Evolutionary conservation across 2,888 invertebrate species (phyloP).

Genomic region (Dasysyrphus tricinctus): DNA sequence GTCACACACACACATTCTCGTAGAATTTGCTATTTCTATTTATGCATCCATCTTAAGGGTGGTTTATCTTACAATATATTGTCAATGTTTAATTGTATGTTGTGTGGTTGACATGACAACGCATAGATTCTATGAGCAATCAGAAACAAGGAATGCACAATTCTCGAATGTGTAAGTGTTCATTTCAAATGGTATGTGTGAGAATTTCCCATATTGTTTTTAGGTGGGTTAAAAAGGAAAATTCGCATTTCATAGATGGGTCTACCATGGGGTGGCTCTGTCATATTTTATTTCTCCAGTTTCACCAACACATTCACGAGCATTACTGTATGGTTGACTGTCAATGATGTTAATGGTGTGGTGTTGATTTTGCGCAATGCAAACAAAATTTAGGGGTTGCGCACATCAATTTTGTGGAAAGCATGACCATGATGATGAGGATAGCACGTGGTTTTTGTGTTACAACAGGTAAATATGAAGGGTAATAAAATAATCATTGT

Average conservation of each 20-base stretch:
- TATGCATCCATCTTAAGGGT: conserved; percentile 60
- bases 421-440: conserved; percentile 40
- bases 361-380: conserved; percentile 60
- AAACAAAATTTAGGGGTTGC: conserved; percentile 41
- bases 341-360: neutral
- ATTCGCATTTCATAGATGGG: conserved; percentile 24
- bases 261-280: conserved; percentile 36
- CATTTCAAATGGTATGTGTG: conserved; percentile 1
- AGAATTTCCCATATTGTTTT: conserved; percentile 20
- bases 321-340: neutral
- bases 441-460: conserved; percentile 67
- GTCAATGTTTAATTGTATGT: conserved; percentile 24
- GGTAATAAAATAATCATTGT: conserved; percentile 65
- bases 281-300: conserved; percentile 44
- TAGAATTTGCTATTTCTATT: conserved; percentile 37
- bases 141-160: conserved; percentile 69
- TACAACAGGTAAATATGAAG: conserved; percentile 70
- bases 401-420: conserved; percentile 45
- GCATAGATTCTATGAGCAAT: conserved; percentile 63
- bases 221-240: conserved; percentile 51
- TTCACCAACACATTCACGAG: conserved; percentile 26
- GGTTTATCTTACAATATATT: conserved; percentile 38
- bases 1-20: conserved; percentile 11
- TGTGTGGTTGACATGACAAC: conserved; percentile 69
- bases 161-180: conserved; percentile 2